Base-by-base conservation (phyloP, 2,888 invertebrate genomes). In the Epistrophe eligans region DNA sequence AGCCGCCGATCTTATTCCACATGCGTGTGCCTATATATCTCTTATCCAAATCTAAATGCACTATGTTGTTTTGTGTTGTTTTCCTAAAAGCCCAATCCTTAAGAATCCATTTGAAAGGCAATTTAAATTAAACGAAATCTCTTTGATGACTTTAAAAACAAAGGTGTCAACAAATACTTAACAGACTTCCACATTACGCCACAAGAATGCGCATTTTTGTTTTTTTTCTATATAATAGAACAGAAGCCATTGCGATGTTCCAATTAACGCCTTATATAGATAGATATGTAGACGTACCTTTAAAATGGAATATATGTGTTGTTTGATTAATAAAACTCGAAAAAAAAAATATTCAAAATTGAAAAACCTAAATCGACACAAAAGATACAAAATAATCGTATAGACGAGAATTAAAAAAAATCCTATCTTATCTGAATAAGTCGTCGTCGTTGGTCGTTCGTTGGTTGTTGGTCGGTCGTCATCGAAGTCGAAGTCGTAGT, bases 151-250 rank as follows among this genome's bases (percentile, higher is more conserved):
- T 80, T 77, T 67, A 72, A 64, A 10, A 70, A 81, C 35, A 57
- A 50, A 85, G 77, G 85, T 85, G 85, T 81, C 77, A 85, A 77
- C 73, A 77, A 74, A 77, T 81, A 70, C 45, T 60, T 67, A 45
- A 48, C 77, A n/a, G 57, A 77, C 85, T 80, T 81, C 77, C 73
- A 85, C 19, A 62, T 77, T 84, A 85, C 80, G 73, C 81, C 60
- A 48, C 48, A 13, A 10, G 0, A 48, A 64, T 17, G 28, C 28
- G 28, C 43, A 64, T 58, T 58, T 58, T n/a, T n/a, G n/a, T n/a
- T 64, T 24, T 64, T 24, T 24, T 3, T 24, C 24, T 1, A 1
- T 64, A 60, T 70, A 79, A 24, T 24, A 60, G 43, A 80, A 76
- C 84, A 77, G 81, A 77, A 81, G 84, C 77, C 3, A 10, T 73